Conservation (phyloP, 2,888 invertebrate genomes). For the Leucophenga montana region DNA sequence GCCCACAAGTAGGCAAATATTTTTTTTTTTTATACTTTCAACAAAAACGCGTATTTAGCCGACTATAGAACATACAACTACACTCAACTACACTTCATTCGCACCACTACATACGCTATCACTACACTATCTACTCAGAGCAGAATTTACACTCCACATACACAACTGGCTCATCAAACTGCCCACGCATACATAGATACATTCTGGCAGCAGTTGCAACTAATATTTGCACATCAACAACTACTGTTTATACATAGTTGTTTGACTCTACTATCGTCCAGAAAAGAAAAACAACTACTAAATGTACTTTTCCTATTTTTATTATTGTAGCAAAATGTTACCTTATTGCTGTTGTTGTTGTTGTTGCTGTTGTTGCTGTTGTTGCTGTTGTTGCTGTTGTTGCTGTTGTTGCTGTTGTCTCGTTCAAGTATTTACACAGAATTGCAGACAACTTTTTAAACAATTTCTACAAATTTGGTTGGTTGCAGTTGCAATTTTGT, state of each 20-base stretch:
- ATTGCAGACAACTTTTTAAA: slow-evolving; percentile 27
- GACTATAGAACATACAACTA: too few relatives aligned
- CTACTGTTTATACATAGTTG: slow-evolving; percentile 31
- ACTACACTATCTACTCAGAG: too few relatives aligned
- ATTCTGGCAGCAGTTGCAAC: slow-evolving; percentile 48
- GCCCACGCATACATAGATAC: neutral
- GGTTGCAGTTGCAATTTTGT: slow-evolving; percentile 2
- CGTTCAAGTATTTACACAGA: slow-evolving; percentile 20
- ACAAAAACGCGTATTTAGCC: too few relatives aligned
- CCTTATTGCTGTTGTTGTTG: slow-evolving; percentile 2
- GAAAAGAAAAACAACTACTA: too few relatives aligned
- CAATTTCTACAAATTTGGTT: slow-evolving; percentile 27
- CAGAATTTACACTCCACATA: too few relatives aligned
- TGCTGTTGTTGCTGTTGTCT: neutral
- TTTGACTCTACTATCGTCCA: too few relatives aligned
- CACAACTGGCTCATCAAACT: too few relatives aligned
- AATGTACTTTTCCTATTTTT: neutral
- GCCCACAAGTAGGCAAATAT: too few relatives aligned
- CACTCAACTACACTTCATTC: too few relatives aligned
- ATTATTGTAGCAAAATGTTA: neutral
- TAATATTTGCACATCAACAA: slow-evolving; percentile 65
- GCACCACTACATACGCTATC: too few relatives aligned
- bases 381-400: neutral
- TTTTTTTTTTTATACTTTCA: too few relatives aligned
- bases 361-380: slow-evolving; percentile 1